Evolutionary conservation across 2,797 vertebrate species (phyloP).

Genomic region (Selene dorsalis): DNA sequence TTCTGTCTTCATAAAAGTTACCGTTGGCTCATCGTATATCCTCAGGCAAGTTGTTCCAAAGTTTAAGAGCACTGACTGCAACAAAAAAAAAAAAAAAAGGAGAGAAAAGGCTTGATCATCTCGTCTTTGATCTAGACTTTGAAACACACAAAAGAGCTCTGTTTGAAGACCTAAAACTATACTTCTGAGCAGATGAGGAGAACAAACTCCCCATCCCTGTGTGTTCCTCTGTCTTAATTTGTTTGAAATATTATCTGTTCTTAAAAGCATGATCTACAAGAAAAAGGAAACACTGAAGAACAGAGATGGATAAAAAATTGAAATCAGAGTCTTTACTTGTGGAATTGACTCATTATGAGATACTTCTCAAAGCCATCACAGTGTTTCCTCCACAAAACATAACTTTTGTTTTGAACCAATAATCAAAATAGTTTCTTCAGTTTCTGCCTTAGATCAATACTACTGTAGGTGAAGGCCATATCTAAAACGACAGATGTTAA

Average conservation of each 20-base stretch:
- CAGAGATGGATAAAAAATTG: neutral
- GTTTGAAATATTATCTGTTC: constrained; percentile 9
- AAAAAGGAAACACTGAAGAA: neutral
- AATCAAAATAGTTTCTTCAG: neutral
- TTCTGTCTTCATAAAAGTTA: constrained; percentile 48
- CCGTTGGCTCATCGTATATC: constrained; percentile 42
- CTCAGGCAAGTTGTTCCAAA: constrained; percentile 53
- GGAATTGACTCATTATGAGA: neutral
- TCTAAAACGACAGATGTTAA: too few species aligned
- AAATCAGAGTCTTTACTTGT: neutral
- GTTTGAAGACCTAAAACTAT: constrained; percentile 39
- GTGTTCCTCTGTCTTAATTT: constrained; percentile 14
- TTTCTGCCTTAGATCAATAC: neutral
- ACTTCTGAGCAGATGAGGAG: constrained; percentile 16
- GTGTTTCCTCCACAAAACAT: neutral
- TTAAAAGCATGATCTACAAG: neutral
- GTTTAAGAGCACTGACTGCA: constrained; percentile 40
- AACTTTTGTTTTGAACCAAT: neutral
- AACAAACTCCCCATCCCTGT: constrained; percentile 8
- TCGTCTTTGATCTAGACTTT: constrained; percentile 60
- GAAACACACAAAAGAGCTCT: constrained; percentile 41
- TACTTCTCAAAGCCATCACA: neutral
- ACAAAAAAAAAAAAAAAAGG: constrained; percentile 14
- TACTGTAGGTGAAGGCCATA: too few species aligned
- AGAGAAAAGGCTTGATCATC: constrained; percentile 59